Percentiles rank a stretch among this genome's conserved stretches.
These are phyloP conservation scores for Harpegnathos saltator DNA, from an alignment of 1,140 invertebrate genomes.

Conservation along the genomic window DNA sequence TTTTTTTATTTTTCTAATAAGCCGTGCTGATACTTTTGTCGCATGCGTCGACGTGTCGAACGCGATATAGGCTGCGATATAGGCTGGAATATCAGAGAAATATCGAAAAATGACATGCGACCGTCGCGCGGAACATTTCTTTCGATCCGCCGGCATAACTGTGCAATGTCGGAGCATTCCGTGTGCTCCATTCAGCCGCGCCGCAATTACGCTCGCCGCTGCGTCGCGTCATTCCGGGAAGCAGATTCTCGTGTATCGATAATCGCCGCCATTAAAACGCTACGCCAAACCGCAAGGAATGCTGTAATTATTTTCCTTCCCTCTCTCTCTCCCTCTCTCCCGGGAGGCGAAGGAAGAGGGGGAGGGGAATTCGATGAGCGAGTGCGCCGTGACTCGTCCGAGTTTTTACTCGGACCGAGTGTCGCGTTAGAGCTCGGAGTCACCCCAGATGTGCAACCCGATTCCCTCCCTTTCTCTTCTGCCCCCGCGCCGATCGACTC, in stretches of 20 bases:
- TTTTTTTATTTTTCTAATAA: no score
- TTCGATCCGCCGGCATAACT: background rate
- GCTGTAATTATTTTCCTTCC: slow-evolving; percentile 47
- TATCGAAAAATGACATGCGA: background rate
- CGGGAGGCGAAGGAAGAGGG: no score
- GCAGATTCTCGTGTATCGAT: slow-evolving; percentile 50
- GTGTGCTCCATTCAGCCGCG: slow-evolving; percentile 13
- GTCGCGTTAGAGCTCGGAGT: slow-evolving; percentile 12
- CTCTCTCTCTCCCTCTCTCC: no score
- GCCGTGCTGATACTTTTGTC: no score
- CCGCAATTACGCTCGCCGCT: slow-evolving; percentile 38
- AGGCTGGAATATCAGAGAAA: no score
- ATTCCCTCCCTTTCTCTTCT: slow-evolving; percentile 20
- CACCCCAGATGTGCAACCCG: background rate
- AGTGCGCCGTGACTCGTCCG: slow-evolving; percentile 23
- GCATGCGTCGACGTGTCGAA: no score
- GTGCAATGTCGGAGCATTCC: background rate
- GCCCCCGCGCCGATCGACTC: no score
- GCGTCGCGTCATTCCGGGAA: slow-evolving; percentile 48
- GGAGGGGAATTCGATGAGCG: background rate
- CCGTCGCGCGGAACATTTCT: background rate
- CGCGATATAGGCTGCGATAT: no score
- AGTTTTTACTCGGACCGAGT: background rate
- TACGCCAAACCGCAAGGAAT: slow-evolving; percentile 51
- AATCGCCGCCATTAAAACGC: slow-evolving; percentile 32